A percentile compares a stretch with the other conserved stretches of the same genome.
phyloP scores from a whole-genome alignment of 2,888 invertebrate species.

The Ennomos fuscantarius region DNA sequence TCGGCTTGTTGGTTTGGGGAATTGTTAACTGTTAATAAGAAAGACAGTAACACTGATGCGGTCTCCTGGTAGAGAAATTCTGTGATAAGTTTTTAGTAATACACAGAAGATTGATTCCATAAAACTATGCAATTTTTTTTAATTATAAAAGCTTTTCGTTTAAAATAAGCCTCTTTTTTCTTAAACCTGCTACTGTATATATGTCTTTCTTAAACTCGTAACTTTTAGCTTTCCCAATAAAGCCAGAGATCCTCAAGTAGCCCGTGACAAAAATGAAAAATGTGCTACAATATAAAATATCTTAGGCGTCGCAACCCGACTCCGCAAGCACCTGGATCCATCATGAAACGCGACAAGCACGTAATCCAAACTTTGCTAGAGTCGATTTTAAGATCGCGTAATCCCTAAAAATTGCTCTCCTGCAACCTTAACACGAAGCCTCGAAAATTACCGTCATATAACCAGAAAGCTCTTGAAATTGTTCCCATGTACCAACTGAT shows the following conservation, averaged over 20 bases:
- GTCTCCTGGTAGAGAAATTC: too few relatives aligned
- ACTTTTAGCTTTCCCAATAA: constrained; percentile 6
- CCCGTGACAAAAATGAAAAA: constrained; percentile 27
- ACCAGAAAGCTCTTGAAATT: constrained; percentile 23
- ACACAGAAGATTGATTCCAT: too few relatives aligned
- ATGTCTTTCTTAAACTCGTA: not conserved
- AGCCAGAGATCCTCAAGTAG: constrained; percentile 16
- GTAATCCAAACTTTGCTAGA: constrained; percentile 15
- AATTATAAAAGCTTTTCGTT: too few relatives aligned
- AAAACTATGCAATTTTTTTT: too few relatives aligned
- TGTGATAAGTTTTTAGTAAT: too few relatives aligned
- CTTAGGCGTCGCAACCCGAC: constrained; percentile 20
- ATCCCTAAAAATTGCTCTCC: constrained; percentile 22
- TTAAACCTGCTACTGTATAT: too few relatives aligned
- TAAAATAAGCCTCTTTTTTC: too few relatives aligned
- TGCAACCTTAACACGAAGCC: constrained; percentile 1
- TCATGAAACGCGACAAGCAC: constrained; percentile 15
- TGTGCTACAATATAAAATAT: constrained; percentile 19
- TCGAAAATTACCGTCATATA: constrained; percentile 9
- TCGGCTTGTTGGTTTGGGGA: not conserved
- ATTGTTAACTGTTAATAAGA: too few relatives aligned
- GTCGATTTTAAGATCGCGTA: constrained; percentile 13
- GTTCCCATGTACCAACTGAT: constrained; percentile 26
- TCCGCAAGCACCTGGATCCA: constrained; percentile 13
- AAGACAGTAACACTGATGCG: too few relatives aligned